Evolutionary conservation across 2,888 invertebrate species (phyloP).

Genomic region (Eupithecia tripunctaria): DNA sequence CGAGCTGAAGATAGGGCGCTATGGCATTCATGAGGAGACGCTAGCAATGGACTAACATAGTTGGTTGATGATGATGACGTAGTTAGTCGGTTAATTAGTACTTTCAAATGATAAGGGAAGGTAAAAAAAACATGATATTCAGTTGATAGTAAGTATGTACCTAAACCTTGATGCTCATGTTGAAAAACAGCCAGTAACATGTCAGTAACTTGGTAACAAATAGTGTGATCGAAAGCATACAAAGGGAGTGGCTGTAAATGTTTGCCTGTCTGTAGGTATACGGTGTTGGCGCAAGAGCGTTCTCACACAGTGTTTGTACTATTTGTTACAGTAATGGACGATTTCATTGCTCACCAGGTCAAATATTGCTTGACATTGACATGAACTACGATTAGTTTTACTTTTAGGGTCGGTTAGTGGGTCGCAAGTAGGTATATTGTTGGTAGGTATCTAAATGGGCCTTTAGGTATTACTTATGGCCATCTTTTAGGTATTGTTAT

Average conservation of each 20-base stretch:
- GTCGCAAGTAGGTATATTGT: background rate
- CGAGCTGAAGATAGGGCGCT: too few relatives aligned
- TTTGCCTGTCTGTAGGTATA: conserved; percentile 56
- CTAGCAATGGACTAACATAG: too few relatives aligned
- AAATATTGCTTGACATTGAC: conserved; percentile 56
- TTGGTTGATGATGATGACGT: too few relatives aligned
- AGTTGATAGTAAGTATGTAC: background rate
- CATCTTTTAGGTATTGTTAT: background rate
- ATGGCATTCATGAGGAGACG: too few relatives aligned
- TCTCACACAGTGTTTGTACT: conserved; percentile 67
- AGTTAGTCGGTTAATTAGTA: too few relatives aligned
- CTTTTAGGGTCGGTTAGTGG: background rate
- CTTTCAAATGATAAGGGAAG: background rate
- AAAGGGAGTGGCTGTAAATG: conserved; percentile 71
- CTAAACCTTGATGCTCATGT: background rate
- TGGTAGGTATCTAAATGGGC: background rate
- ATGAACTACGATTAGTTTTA: conserved; percentile 14
- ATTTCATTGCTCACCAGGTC: conserved; percentile 70
- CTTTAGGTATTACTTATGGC: too few relatives aligned
- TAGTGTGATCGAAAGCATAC: conserved; percentile 62
- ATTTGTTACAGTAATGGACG: conserved; percentile 76
- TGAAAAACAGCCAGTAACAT: conserved; percentile 7
- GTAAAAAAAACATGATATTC: background rate
- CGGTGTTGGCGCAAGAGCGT: conserved; percentile 53
- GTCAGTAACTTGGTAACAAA: conserved; percentile 50